Evolutionary conservation across 2,113 vertebrate species (phyloP), one percentile per base, ranked within the genome.

Genomic region (Serinus canaria): DNA sequence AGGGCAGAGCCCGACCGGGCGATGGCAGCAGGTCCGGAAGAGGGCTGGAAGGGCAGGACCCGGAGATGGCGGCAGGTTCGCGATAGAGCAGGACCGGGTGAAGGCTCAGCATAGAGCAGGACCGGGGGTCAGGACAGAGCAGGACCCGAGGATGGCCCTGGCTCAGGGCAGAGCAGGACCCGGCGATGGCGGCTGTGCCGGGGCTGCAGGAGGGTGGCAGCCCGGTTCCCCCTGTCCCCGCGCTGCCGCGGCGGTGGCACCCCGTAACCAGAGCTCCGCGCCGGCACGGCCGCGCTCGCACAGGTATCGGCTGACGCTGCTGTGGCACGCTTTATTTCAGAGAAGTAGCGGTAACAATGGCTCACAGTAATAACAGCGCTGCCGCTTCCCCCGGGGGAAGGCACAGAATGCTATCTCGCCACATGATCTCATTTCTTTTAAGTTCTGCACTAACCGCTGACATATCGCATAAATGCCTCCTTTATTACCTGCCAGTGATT

Each of bases 251-350:
- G 94, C 86, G 72, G 76, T 76, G 92, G 84, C 89, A 13, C 49
- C 9, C 49, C 84, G 98, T 98, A 99, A 99, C 98, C 19, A n/a
- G 98, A 99, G 98, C 17, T 24, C 31, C 24, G 41, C 49, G 25
- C 66, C 41, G 64, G 64, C 91, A 92, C 83, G 96, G 98, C 94
- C 96, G 96, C 97, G 98, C 98, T 99, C 98, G 98, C 98, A 99
- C 99, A 99, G 98, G 99, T 99, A 99, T 99, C 99, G 62, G 97
- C 98, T 99, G 98, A 98, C 99, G n/a, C 90, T 94, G 85, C 97
- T 83, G 96, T 96, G 98, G 97, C 98, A 98, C 98, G 64, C 97
- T 99, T 98, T 97, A 98, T 99, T 98, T 98, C 98, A 97, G 97
- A 98, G 94, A 92, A 97, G 95, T 97, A 97, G 93, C 96, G 92